Conservation (phyloP, 2,888 invertebrate species). For the Blomia tropicalis region DNA sequence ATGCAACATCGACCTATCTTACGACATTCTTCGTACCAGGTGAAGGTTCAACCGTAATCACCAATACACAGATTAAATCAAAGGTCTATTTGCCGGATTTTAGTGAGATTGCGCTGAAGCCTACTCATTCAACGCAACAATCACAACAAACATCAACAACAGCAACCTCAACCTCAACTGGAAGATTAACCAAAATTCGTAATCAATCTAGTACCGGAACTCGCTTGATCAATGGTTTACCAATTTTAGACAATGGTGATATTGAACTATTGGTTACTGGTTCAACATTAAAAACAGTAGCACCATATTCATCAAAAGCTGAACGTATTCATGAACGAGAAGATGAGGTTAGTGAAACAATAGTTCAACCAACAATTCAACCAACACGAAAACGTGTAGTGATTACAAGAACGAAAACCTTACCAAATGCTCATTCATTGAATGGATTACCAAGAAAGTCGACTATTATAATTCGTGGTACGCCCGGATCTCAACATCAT, state of each 20-base stretch:
- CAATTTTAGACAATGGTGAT: constrained; percentile 18
- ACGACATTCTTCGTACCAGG: constrained; percentile 27
- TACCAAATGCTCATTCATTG: constrained; percentile 4
- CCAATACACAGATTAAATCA: constrained; percentile 14
- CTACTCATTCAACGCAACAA: neutral
- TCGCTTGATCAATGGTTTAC: constrained; percentile 27
- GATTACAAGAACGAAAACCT: constrained; percentile 6
- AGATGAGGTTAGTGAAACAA: neutral
- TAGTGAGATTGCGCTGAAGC: no score
- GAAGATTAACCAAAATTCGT: neutral
- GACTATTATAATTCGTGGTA: neutral
- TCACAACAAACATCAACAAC: neutral
- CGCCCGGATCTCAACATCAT: neutral
- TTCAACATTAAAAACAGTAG: neutral
- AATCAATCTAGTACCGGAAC: constrained; percentile 15
- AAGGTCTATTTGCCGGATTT: constrained; percentile 1
- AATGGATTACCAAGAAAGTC: neutral
- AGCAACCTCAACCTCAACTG: neutral
- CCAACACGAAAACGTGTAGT: constrained; percentile 15
- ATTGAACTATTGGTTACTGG: neutral
- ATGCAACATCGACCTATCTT: constrained; percentile 28
- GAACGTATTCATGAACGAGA: neutral
- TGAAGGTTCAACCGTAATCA: constrained; percentile 21
- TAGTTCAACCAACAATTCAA: neutral
- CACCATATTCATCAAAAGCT: neutral